These are phyloP conservation scores for Podarcis muralis DNA, from an alignment of 2,113 vertebrate genomes.

Conservation along the genomic window DNA sequence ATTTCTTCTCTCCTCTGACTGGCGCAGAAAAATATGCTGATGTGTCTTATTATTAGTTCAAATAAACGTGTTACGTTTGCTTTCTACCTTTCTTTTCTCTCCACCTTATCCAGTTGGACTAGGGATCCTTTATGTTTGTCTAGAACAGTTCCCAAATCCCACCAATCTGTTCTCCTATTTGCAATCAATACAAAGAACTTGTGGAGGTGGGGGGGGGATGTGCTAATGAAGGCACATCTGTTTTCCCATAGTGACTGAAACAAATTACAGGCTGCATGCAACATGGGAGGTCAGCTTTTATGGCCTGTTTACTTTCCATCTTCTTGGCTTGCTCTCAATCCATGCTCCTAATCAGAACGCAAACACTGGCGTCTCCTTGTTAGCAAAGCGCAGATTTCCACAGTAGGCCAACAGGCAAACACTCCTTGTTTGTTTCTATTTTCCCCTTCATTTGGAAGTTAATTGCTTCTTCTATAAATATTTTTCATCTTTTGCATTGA, in stretches of 20 bases:
- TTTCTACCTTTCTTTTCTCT: neutral
- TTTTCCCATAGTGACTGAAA: constrained; percentile 12
- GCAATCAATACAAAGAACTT: neutral
- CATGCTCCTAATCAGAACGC: constrained; percentile 22
- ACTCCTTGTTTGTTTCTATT: constrained; percentile 22
- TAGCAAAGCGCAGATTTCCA: neutral
- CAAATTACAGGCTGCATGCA: neutral
- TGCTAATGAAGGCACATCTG: constrained; percentile 5
- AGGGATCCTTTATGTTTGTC: neutral
- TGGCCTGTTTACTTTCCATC: neutral
- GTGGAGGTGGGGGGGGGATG: neutral
- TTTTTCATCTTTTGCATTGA: constrained; percentile 5
- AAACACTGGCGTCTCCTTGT: constrained; percentile 6
- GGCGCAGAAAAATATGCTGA: neutral
- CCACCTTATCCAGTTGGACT: neutral
- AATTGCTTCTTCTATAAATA: constrained; percentile 26
- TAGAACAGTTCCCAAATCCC: neutral
- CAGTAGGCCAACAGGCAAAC: constrained; percentile 6
- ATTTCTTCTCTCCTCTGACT: neutral
- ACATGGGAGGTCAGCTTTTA: constrained; percentile 12
- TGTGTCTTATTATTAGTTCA: neutral
- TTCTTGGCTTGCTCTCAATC: constrained; percentile 4
- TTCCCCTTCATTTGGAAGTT: constrained; percentile 17
- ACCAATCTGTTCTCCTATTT: neutral
- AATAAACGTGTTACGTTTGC: neutral